Conservation (phyloP, 2,797 vertebrate species). For the Molossus alvarezi region DNA sequence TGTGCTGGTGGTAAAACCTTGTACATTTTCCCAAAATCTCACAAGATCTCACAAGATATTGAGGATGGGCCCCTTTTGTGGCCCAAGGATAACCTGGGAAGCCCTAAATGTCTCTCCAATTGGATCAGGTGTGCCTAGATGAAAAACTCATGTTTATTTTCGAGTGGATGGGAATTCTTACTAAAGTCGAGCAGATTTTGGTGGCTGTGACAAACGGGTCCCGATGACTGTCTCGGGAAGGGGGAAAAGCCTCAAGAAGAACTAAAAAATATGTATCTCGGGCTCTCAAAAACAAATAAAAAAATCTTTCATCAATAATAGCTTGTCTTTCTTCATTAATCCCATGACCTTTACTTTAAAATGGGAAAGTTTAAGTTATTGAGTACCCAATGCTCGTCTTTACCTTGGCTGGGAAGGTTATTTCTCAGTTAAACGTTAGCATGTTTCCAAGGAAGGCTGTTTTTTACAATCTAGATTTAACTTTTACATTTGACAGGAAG, state of each 20-base stretch:
- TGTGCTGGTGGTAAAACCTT: neutral
- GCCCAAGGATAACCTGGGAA: neutral
- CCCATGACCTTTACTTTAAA: constrained; percentile 58
- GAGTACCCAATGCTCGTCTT: neutral
- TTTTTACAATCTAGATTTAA: neutral
- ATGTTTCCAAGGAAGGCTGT: constrained; percentile 8
- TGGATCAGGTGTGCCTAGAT: neutral
- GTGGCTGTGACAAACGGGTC: neutral
- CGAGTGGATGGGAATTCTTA: neutral
- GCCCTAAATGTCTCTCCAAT: neutral
- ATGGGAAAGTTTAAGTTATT: constrained; percentile 34
- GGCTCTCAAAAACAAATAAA: neutral
- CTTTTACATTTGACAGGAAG: neutral
- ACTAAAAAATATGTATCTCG: too few species aligned
- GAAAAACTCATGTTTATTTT: neutral
- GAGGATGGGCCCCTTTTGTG: neutral
- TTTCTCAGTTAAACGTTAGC: neutral
- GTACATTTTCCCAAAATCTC: neutral
- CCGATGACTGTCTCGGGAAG: fast-evolving
- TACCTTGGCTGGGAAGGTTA: neutral
- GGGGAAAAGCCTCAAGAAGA: neutral
- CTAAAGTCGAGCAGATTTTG: too few species aligned
- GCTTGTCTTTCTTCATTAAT: constrained; percentile 56
- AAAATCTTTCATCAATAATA: neutral
- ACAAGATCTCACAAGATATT: neutral